Evolutionary conservation across 2,113 vertebrate species (phyloP).

Genomic region (crab-eating macaque (Macaca fascicularis)): DNA sequence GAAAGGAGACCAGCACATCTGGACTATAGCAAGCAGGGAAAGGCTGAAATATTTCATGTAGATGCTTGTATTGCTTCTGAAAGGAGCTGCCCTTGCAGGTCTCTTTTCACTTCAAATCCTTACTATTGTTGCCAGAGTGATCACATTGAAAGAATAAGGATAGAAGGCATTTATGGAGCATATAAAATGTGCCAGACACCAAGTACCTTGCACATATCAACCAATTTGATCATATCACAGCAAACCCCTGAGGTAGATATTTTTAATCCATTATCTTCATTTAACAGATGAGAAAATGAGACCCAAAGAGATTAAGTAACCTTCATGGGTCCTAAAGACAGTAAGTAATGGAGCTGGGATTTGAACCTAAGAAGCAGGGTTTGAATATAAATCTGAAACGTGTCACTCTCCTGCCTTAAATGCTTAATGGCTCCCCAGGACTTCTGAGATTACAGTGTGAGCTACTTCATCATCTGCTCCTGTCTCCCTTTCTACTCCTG

Average conservation of each 20-base stretch:
- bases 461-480: not conserved
- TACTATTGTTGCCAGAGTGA: not conserved
- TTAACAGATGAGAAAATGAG: conserved; percentile 4
- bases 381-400: not conserved
- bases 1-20: not conserved
- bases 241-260: not conserved
- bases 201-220: not conserved
- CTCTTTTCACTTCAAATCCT: not conserved
- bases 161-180: not conserved
- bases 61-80: not conserved
- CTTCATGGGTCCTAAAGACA: not conserved
- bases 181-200: not conserved
- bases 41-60: not conserved
- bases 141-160: conserved; percentile 15
- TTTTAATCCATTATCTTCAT: not conserved
- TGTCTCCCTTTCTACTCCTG: not conserved
- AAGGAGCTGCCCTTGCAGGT: not conserved
- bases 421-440: not conserved
- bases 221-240: not conserved
- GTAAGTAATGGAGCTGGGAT: not conserved
- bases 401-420: not conserved
- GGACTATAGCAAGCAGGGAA: not conserved
- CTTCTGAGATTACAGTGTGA: not conserved
- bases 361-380: not conserved
- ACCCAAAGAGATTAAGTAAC: not conserved